Conservation (phyloP, 2,113 vertebrate genomes). For the Sebastes fasciatus region DNA sequence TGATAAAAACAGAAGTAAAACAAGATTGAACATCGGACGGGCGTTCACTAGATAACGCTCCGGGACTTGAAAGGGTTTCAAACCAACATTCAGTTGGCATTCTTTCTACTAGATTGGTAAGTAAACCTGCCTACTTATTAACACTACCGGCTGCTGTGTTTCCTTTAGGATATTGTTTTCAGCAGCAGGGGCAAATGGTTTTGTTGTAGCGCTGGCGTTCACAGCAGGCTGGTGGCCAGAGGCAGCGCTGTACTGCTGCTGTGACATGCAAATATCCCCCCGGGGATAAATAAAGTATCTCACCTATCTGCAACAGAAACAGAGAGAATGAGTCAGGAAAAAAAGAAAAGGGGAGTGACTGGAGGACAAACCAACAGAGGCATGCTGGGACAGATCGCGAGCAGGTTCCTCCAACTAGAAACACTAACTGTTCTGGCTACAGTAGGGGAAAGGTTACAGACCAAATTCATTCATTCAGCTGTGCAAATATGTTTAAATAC, state of each 20-base stretch:
- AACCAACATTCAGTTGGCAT: no score
- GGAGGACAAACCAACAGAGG: background rate
- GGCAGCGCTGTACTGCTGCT: background rate
- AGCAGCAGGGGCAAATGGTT: no score
- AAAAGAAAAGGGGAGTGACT: background rate
- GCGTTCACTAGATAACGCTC: no score
- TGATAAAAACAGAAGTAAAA: background rate
- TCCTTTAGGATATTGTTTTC: no score
- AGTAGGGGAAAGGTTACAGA: constrained; percentile 26
- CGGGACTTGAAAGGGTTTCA: background rate
- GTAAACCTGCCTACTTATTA: no score
- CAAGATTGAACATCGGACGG: background rate
- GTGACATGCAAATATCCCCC: background rate
- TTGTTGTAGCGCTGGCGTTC: no score
- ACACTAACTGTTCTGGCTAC: background rate
- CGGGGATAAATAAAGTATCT: background rate
- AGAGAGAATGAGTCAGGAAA: background rate
- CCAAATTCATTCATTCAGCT: background rate
- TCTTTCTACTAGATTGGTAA: no score
- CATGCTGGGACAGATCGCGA: constrained; percentile 29
- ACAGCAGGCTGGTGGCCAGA: no score
- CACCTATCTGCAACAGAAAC: constrained; percentile 5
- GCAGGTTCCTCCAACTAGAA: background rate
- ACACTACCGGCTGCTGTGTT: no score
- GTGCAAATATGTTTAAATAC: background rate